Percentiles rank a stretch among this genome's conserved stretches.
These are phyloP conservation scores for Drosophila lutescens DNA, from an alignment of 2,888 invertebrate species.

Conservation along the genomic window DNA sequence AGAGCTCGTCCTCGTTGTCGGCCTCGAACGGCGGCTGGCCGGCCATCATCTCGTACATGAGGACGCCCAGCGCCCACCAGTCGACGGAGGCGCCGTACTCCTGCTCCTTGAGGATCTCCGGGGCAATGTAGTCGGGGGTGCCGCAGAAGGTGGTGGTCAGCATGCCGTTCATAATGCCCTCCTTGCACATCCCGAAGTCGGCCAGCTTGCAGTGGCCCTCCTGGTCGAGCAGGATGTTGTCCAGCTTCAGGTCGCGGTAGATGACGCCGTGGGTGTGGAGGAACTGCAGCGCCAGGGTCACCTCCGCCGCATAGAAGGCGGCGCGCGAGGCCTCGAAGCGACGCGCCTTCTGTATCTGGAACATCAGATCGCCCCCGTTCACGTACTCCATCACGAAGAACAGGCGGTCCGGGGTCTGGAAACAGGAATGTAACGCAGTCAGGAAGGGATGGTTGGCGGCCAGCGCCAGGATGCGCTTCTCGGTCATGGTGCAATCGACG, in stretches of 20 bases:
- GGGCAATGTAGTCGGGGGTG: constrained; percentile 99
- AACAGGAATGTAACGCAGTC: constrained; percentile 98
- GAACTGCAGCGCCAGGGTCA: constrained; percentile 98
- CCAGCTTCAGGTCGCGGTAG: constrained; percentile 99
- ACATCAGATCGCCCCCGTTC: constrained; percentile 99
- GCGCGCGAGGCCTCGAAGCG: constrained; percentile 99
- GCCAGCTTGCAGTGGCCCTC: constrained; percentile 98
- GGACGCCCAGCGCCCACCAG: constrained; percentile 99
- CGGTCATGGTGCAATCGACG: constrained; percentile 99
- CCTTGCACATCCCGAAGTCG: constrained; percentile 99
- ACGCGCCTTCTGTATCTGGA: constrained; percentile 98
- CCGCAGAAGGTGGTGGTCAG: constrained; percentile 99
- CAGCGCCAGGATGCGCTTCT: constrained; percentile 97
- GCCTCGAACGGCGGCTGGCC: constrained; percentile 99
- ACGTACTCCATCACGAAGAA: constrained; percentile 99
- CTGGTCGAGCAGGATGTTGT: constrained; percentile 98
- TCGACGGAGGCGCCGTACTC: constrained; percentile 95
- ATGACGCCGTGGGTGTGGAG: constrained; percentile 98
- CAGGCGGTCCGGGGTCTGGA: constrained; percentile 97
- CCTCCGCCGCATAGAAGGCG: constrained; percentile 98
- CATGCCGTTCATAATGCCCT: constrained; percentile 88
- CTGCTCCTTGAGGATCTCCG: constrained; percentile 97
- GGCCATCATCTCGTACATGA: constrained; percentile 99
- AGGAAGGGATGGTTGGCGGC: constrained; percentile 99
- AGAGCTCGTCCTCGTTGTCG: constrained; percentile 99